These are phyloP conservation scores for Cavia aperea DNA, from an alignment of 2,113 vertebrate species.

Conservation along the genomic window DNA sequence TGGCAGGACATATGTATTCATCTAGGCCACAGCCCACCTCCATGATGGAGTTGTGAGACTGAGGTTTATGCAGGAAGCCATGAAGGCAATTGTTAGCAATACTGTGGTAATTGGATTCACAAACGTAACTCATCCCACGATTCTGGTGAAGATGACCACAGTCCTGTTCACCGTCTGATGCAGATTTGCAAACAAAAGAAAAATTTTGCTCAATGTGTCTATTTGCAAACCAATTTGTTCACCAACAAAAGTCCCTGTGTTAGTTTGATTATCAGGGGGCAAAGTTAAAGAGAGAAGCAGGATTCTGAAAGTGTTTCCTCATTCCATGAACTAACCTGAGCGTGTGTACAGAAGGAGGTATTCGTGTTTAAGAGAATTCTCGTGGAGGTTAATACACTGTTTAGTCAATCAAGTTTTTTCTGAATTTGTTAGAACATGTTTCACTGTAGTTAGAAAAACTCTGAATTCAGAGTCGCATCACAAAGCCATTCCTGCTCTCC, in stretches of 20 bases:
- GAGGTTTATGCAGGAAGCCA: neutral
- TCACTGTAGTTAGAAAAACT: neutral
- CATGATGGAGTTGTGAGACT: neutral
- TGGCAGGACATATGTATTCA: neutral
- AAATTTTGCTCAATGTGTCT: neutral
- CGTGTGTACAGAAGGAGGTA: neutral
- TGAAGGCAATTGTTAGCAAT: neutral
- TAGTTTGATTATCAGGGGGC: neutral
- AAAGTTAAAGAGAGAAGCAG: neutral
- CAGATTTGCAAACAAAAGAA: neutral
- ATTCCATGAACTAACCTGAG: neutral
- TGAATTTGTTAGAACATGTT: neutral
- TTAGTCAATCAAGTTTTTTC: neutral
- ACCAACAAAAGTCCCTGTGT: neutral
- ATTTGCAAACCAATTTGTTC: neutral
- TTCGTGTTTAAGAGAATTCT: neutral
- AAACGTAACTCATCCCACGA: neutral
- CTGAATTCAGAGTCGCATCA: accelerated
- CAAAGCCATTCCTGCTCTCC: neutral
- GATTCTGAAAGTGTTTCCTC: neutral
- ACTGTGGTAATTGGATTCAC: neutral
- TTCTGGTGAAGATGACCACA: neutral
- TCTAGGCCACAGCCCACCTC: neutral
- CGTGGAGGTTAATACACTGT: neutral
- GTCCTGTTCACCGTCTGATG: neutral